Evolutionary conservation across 1,140 invertebrate species (phyloP).

Genomic region (Drosophila mayri): DNA sequence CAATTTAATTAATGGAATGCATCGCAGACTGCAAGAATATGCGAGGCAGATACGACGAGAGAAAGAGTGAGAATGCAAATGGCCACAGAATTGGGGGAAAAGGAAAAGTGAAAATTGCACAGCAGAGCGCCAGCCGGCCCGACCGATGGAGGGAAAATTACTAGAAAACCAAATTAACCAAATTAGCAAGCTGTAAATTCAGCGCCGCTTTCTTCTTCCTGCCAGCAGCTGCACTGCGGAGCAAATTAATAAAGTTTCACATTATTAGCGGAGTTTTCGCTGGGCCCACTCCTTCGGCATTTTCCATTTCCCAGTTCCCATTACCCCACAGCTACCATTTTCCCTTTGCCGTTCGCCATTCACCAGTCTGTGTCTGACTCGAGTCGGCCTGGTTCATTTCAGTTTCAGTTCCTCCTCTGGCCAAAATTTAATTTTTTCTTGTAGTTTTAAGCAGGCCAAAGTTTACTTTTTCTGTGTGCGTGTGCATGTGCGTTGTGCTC

Average conservation of each 20-base stretch:
- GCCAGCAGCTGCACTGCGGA: conserved; percentile 53
- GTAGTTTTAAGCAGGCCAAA: conserved; percentile 53
- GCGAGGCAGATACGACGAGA: conserved; percentile 21
- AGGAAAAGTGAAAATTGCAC: conserved; percentile 53
- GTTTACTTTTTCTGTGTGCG: conserved; percentile 35
- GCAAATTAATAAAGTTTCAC: conserved; percentile 79
- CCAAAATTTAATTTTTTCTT: conserved; percentile 43
- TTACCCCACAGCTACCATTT: conserved; percentile 1
- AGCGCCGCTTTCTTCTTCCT: conserved; percentile 19
- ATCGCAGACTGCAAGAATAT: conserved; percentile 59
- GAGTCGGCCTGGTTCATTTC: conserved; percentile 26
- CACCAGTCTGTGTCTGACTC: conserved; percentile 33
- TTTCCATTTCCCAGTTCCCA: conserved; percentile 5
- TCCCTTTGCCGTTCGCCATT: conserved; percentile 1
- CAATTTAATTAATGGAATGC: conserved; percentile 79
- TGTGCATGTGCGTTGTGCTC: neutral
- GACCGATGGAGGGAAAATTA: conserved; percentile 51
- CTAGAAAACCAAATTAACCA: conserved; percentile 76
- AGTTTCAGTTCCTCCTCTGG: conserved; percentile 9
- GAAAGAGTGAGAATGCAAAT: conserved; percentile 33
- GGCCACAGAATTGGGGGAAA: conserved; percentile 39
- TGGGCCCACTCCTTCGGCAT: conserved; percentile 29
- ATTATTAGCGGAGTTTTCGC: conserved; percentile 66
- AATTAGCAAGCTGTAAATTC: conserved; percentile 78
- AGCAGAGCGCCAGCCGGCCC: conserved; percentile 24